Conservation (phyloP, 2,797 vertebrate genomes). For the Falco biarmicus region DNA sequence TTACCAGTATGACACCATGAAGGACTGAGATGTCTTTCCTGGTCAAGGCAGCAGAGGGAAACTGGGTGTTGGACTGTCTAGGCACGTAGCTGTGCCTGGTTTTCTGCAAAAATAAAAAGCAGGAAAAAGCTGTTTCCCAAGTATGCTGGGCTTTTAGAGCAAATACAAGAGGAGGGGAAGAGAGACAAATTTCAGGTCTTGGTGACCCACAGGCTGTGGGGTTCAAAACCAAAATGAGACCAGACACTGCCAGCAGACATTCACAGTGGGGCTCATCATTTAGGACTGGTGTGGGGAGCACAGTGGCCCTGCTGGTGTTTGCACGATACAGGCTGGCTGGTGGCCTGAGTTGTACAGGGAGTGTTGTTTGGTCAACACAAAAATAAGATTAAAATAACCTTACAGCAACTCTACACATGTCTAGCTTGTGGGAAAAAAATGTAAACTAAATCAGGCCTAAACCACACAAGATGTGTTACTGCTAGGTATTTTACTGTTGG, state of each 20-base stretch:
- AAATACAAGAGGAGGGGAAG: not conserved
- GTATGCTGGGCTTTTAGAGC: not conserved
- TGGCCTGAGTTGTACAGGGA: not conserved
- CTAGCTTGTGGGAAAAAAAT: not conserved
- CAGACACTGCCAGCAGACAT: not conserved
- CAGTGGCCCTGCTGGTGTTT: accelerated
- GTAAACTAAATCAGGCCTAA: not conserved
- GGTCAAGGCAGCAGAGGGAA: not conserved
- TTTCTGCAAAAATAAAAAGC: not conserved
- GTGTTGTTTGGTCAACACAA: not conserved
- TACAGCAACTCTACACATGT: not conserved
- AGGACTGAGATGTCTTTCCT: not conserved
- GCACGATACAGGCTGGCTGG: not conserved
- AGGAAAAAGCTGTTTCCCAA: not conserved
- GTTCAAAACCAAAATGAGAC: not conserved
- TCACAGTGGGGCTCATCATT: not conserved
- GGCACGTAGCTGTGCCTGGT: not conserved
- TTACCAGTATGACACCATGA: not conserved
- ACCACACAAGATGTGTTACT: not conserved
- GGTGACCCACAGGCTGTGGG: not conserved
- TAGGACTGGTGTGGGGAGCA: not conserved
- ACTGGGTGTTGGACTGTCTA: not conserved
- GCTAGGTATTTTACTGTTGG: not conserved
- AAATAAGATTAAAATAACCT: not conserved
- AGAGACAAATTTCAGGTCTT: not conserved